Evolutionary conservation across 2,113 vertebrate genomes (phyloP).

Genomic region (Theristicus caerulescens): DNA sequence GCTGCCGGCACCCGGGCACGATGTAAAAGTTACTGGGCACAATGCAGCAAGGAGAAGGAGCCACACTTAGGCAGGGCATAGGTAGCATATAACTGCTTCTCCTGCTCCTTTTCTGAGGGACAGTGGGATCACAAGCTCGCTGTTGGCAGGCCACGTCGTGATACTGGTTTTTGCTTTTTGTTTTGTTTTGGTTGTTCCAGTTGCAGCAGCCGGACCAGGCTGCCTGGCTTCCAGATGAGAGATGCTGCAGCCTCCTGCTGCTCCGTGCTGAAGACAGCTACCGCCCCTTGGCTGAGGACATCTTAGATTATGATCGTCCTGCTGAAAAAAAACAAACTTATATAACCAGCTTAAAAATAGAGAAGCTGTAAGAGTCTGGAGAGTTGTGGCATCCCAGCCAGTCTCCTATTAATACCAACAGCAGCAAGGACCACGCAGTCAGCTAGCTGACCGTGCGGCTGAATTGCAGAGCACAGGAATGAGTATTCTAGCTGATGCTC

Average conservation of each 20-base stretch:
- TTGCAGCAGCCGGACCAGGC: neutral
- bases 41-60: neutral
- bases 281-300: neutral
- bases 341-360: neutral
- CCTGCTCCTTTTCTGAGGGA: neutral
- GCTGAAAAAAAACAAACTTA: too few species aligned
- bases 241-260: neutral
- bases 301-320: neutral
- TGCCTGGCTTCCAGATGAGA: neutral
- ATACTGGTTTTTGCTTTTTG: neutral
- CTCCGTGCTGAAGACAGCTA: neutral
- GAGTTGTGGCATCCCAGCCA: neutral
- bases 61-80: neutral
- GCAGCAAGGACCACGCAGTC: neutral
- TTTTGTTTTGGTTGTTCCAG: neutral
- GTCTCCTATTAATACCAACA: neutral
- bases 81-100: neutral
- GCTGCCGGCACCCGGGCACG: neutral
- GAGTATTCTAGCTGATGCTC: neutral
- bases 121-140: neutral
- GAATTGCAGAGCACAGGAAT: neutral
- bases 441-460: neutral
- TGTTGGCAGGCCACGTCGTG: fast-evolving
- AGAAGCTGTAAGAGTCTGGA: neutral
- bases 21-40: neutral